A percentile compares a stretch with the other conserved stretches of the same genome.
Evolutionary conservation across 2,113 vertebrate species (phyloP).

Genomic region (Eira barbara): DNA sequence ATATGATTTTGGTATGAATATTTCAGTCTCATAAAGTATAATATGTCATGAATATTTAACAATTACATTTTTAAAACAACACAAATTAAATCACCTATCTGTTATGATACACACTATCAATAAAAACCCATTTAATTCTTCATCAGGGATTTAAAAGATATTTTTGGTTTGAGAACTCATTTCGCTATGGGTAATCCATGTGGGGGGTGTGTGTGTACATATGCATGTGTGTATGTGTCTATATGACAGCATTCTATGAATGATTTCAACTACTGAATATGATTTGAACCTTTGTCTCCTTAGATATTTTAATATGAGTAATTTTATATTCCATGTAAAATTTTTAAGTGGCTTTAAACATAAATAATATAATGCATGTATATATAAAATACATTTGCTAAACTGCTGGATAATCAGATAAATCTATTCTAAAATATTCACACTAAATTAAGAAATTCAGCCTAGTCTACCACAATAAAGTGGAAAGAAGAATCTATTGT

Average conservation of each 20-base stretch:
- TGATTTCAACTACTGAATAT: not conserved
- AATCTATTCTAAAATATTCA: constrained; percentile 17
- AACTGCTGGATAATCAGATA: constrained; percentile 1
- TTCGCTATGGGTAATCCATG: not conserved
- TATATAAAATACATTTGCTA: not conserved
- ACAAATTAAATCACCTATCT: constrained; percentile 69
- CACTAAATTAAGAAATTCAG: not conserved
- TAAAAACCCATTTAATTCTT: constrained; percentile 61
- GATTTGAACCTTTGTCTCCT: constrained; percentile 7
- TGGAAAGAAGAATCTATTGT: not conserved
- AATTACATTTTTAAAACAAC: constrained; percentile 64
- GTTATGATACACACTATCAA: not conserved
- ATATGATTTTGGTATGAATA: constrained; percentile 70
- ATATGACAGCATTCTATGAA: not conserved
- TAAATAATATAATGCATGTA: not conserved
- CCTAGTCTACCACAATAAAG: not conserved
- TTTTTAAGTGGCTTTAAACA: not conserved
- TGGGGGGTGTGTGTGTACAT: not conserved
- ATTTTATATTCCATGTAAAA: constrained; percentile 9
- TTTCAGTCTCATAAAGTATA: constrained; percentile 63
- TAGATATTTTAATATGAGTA: not conserved
- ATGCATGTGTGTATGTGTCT: no score
- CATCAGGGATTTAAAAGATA: constrained; percentile 36
- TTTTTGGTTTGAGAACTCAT: not conserved
- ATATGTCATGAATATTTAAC: constrained; percentile 74